Evolutionary conservation across 2,797 vertebrate species (phyloP).

Genomic region (Vireo griseus): DNA sequence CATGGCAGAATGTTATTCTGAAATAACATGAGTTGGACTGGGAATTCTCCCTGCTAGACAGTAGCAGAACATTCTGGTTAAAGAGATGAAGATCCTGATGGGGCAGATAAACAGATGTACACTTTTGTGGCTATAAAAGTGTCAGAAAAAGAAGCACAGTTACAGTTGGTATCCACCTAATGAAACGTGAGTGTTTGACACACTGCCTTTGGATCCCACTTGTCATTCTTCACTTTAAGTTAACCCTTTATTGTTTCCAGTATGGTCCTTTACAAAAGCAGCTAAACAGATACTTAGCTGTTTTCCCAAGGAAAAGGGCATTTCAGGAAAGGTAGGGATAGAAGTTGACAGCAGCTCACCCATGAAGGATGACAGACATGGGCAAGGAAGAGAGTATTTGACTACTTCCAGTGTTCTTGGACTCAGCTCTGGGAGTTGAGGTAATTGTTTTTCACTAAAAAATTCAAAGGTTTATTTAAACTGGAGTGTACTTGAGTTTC

Average conservation of each 20-base stretch:
- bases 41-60: constrained; percentile 21
- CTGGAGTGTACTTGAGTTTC: neutral
- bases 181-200: constrained; percentile 3
- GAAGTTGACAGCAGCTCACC: neutral
- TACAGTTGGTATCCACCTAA: neutral
- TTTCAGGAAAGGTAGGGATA: neutral
- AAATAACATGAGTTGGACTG: neutral
- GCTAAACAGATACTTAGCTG: neutral
- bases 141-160: constrained; percentile 13
- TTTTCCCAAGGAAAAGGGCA: neutral
- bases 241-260: neutral
- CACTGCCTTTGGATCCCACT: neutral
- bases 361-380: neutral
- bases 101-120: neutral
- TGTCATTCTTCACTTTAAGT: constrained; percentile 14
- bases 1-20: neutral
- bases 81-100: neutral
- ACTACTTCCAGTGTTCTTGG: neutral
- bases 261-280: neutral
- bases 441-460: neutral
- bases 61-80: neutral
- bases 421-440: neutral
- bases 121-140: constrained; percentile 7
- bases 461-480: neutral
- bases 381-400: neutral